Evolutionary conservation across 2,113 vertebrate species (phyloP).

Genomic region (Cyphomyrus discorhynchus): DNA sequence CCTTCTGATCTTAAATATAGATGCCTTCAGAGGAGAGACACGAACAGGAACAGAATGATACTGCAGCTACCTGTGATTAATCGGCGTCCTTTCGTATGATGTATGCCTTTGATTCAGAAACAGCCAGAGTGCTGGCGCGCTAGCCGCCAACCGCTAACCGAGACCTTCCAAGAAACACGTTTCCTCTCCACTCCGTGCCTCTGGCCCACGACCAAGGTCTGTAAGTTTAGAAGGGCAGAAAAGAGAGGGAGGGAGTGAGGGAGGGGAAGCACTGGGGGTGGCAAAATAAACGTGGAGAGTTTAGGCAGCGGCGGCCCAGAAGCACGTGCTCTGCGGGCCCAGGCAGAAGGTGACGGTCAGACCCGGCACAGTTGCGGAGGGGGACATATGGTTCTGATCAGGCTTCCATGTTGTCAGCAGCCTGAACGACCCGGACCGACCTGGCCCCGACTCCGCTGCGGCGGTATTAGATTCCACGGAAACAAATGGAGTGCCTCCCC

Average conservation of each 20-base stretch:
- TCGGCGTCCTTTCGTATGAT: slow-evolving; percentile 54
- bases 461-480: slow-evolving; percentile 51
- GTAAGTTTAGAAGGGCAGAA: slow-evolving; percentile 12
- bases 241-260: slow-evolving; percentile 3
- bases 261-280: slow-evolving; percentile 33
- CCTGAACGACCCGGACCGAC: slow-evolving; percentile 39
- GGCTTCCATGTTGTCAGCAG: slow-evolving; percentile 51
- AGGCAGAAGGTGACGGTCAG: slow-evolving; percentile 44
- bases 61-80: slow-evolving; percentile 51
- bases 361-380: slow-evolving; percentile 49
- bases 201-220: slow-evolving; percentile 47
- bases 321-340: slow-evolving; percentile 44
- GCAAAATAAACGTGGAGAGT: slow-evolving; percentile 42
- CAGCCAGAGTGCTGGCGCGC: slow-evolving; percentile 40
- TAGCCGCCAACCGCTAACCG: slow-evolving; percentile 21
- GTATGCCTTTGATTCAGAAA: slow-evolving; percentile 55
- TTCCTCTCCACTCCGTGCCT: slow-evolving; percentile 48
- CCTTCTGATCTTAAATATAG: slow-evolving; percentile 3
- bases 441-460: slow-evolving; percentile 46
- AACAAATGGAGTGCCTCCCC: slow-evolving; percentile 50
- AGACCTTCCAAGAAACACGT: slow-evolving; percentile 49
- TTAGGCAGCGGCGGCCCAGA: slow-evolving; percentile 53
- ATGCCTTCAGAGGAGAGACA: background rate
- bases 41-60: slow-evolving; percentile 32
- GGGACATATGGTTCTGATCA: slow-evolving; percentile 66